These are phyloP conservation scores for Amphipoea oculea DNA, from an alignment of 2,888 invertebrate genomes.

Conservation along the genomic window DNA sequence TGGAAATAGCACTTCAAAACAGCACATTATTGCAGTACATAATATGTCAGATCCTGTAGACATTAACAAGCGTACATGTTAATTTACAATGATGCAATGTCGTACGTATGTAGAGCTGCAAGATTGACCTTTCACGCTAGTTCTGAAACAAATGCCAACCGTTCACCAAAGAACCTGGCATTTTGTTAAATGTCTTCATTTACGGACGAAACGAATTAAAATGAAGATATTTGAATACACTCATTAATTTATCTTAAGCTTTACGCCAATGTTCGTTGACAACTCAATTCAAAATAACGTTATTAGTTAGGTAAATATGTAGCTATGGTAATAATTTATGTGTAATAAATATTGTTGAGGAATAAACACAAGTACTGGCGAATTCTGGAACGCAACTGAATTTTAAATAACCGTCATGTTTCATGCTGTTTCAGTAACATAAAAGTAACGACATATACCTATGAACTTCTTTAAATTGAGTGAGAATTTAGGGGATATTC, in stretches of 20 bases:
- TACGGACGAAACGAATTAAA: slow-evolving; percentile 25
- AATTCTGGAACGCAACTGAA: background rate
- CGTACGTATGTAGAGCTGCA: slow-evolving; percentile 29
- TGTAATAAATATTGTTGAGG: slow-evolving; percentile 7
- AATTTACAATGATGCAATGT: slow-evolving; percentile 23
- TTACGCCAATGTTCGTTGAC: slow-evolving; percentile 23
- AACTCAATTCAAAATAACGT: slow-evolving; percentile 43
- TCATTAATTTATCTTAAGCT: slow-evolving; percentile 44
- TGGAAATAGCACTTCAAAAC: background rate
- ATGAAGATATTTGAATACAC: slow-evolving; percentile 43
- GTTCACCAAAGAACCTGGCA: slow-evolving; percentile 40
- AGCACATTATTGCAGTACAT: background rate
- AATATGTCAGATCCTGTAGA: background rate
- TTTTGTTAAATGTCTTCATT: slow-evolving; percentile 61
- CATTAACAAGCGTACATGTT: slow-evolving; percentile 14
- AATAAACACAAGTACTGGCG: background rate
- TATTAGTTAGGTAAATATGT: slow-evolving; percentile 24
- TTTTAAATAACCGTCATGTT: too few relatives aligned
- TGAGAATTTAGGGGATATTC: too few relatives aligned
- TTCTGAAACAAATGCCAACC: slow-evolving; percentile 46
- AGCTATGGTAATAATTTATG: slow-evolving; percentile 12
- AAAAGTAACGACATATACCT: too few relatives aligned
- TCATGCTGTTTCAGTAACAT: too few relatives aligned
- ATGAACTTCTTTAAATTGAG: too few relatives aligned
- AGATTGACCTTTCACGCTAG: slow-evolving; percentile 48